Conservation (phyloP, 2,113 vertebrate species). For the Notothenia coriiceps region DNA sequence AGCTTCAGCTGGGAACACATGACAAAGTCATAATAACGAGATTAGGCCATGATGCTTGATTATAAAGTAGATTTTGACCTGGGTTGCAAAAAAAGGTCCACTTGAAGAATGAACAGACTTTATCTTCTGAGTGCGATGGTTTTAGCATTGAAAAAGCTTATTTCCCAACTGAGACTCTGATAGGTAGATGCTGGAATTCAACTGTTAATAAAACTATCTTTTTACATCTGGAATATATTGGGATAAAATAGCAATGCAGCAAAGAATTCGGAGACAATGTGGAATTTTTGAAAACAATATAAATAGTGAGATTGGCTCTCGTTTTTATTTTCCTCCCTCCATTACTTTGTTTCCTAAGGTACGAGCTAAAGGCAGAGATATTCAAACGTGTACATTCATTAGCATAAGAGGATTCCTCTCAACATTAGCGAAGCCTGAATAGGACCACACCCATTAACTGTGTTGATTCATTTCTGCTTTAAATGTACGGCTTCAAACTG, state of each 20-base stretch:
- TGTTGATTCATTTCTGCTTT: neutral
- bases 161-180: neutral
- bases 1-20: neutral
- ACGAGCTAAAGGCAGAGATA: neutral
- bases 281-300: neutral
- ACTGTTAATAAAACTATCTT: neutral
- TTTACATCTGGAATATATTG: neutral
- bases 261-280: neutral
- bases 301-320: neutral
- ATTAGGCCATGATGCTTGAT: neutral
- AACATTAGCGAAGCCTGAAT: neutral
- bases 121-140: neutral
- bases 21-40: neutral
- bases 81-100: neutral
- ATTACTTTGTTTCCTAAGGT: neutral
- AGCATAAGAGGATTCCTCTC: neutral
- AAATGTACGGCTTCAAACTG: neutral
- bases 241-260: neutral
- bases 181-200: neutral
- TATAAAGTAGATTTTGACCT: neutral
- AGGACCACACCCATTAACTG: neutral
- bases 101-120: neutral
- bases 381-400: conserved; percentile 10
- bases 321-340: neutral
- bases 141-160: neutral